These are phyloP conservation scores for Notoglanidium macrostoma DNA, from an alignment of 2,797 vertebrate species.

Conservation along the genomic window DNA sequence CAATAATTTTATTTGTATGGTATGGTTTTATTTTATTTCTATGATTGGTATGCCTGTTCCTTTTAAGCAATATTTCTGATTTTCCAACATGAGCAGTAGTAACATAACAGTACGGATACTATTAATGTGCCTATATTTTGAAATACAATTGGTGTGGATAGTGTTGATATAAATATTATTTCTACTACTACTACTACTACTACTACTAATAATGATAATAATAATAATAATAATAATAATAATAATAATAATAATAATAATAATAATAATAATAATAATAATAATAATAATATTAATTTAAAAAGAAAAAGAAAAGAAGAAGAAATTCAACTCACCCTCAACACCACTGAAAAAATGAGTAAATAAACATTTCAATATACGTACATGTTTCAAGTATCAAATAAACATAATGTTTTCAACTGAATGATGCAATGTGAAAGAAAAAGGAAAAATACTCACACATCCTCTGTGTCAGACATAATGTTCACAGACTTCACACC, in stretches of 20 bases:
- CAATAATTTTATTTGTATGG: not conserved
- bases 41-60: not conserved
- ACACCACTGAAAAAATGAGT: conserved; percentile 75
- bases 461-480: conserved; percentile 93
- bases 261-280: not conserved
- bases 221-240: not conserved
- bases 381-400: not conserved
- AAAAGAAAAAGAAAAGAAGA: not conserved
- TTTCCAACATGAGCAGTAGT: not conserved
- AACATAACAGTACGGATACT: not conserved
- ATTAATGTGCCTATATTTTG: not conserved
- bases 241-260: not conserved
- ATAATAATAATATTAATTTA: too few species aligned
- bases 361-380: not conserved
- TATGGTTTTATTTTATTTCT: too few species aligned
- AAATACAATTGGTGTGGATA: not conserved
- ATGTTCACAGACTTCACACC: conserved; percentile 72
- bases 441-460: conserved; percentile 77
- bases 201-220: not conserved
- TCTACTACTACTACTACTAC: not conserved
- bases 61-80: not conserved
- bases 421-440: not conserved
- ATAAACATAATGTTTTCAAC: not conserved
- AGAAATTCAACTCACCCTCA: conserved; percentile 81
- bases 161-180: not conserved